phyloP scores from a whole-genome alignment of 1,140 invertebrate species.

The Harlomillsia oculata region DNA sequence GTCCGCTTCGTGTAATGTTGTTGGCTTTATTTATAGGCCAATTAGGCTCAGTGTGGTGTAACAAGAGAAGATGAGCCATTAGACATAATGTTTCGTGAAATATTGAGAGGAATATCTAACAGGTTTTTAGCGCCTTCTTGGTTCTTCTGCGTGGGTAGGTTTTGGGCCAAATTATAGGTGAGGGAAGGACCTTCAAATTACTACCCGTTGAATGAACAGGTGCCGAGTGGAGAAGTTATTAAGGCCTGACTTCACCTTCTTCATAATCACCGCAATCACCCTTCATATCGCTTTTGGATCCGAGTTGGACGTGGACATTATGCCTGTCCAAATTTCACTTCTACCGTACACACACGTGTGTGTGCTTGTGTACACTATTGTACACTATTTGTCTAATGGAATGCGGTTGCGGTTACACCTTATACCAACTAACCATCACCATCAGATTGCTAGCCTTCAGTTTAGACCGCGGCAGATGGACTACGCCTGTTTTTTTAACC shows the following conservation, averaged over 20 bases:
- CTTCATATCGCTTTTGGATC: slow-evolving; percentile 7
- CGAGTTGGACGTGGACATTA: too few relatives aligned
- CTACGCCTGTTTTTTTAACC: too few relatives aligned
- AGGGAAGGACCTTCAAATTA: slow-evolving; percentile 4
- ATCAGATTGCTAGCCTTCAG: too few relatives aligned
- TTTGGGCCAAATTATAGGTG: slow-evolving; percentile 9
- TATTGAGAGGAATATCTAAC: slow-evolving; percentile 5
- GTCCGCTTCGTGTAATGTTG: slow-evolving; percentile 10
- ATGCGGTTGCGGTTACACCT: too few relatives aligned
- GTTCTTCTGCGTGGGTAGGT: slow-evolving; percentile 3
- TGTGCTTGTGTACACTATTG: too few relatives aligned
- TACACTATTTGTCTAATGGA: too few relatives aligned
- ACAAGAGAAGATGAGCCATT: slow-evolving; percentile 9
- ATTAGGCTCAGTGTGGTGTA: slow-evolving; percentile 7
- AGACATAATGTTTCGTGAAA: slow-evolving; percentile 10
- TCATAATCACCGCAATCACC: slow-evolving; percentile 13
- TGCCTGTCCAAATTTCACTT: too few relatives aligned
- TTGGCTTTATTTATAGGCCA: slow-evolving; percentile 12
- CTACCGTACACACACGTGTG: too few relatives aligned
- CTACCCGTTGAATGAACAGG: slow-evolving; percentile 8
- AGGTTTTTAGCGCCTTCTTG: slow-evolving; percentile 7
- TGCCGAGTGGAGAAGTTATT: slow-evolving; percentile 8
- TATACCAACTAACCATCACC: too few relatives aligned
- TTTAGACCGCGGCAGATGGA: too few relatives aligned
- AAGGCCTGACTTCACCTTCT: slow-evolving; percentile 11